phyloP scores from a whole-genome alignment of 2,888 invertebrate genomes.

The Latrodectus hesperus region DNA sequence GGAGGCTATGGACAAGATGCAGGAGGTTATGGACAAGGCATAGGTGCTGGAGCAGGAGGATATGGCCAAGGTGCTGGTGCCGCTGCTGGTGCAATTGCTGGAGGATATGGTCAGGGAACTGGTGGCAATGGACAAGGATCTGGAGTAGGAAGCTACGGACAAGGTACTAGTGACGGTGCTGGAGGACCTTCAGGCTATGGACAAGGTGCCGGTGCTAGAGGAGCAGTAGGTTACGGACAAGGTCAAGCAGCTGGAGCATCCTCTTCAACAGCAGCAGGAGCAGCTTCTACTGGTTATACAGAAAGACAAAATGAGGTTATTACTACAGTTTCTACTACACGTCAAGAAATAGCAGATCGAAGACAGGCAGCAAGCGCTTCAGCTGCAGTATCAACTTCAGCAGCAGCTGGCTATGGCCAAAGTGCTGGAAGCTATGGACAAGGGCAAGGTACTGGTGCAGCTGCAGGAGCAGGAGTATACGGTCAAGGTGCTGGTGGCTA shows the following conservation, averaged over 20 bases:
- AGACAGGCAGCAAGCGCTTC: background rate
- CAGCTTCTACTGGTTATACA: background rate
- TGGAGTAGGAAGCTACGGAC: background rate
- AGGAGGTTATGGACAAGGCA: background rate
- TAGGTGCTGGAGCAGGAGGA: background rate
- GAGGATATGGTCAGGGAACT: background rate
- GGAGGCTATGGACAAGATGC: conserved; percentile 1
- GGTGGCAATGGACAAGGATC: background rate
- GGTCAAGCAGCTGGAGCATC: background rate
- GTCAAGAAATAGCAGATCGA: background rate
- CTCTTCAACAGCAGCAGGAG: background rate
- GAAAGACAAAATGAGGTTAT: background rate
- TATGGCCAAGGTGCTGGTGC: conserved; percentile 1
- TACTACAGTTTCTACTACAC: background rate
- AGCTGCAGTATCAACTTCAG: background rate
- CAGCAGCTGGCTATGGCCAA: background rate
- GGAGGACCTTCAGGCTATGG: background rate
- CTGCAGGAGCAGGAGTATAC: background rate
- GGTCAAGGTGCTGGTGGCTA: background rate
- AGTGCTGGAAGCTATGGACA: conserved; percentile 3
- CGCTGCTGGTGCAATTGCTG: background rate
- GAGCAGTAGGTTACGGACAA: background rate
- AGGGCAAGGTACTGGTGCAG: background rate
- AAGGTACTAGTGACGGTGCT: background rate
- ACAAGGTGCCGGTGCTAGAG: background rate